phyloP scores from a whole-genome alignment of 2,113 vertebrate genomes.

The Rhabdomys dilectus region DNA sequence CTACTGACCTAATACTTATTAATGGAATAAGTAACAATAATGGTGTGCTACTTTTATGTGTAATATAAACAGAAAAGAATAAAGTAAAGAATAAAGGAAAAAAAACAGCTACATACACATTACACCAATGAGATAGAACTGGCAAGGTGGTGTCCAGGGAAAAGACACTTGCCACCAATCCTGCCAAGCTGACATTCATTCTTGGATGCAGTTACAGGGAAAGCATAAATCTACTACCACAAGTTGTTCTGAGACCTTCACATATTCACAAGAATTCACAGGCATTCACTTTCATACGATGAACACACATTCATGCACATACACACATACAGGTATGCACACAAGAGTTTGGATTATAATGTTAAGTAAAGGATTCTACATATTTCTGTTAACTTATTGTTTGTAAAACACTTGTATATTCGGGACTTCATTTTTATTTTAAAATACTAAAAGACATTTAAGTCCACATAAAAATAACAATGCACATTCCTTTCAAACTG shows the following conservation, averaged over 20 bases:
- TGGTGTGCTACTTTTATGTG: not conserved
- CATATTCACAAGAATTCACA: not conserved
- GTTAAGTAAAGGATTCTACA: not conserved
- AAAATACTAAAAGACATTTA: not conserved
- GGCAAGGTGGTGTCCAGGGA: too few relatives aligned
- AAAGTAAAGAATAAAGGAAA: not conserved
- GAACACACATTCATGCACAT: not conserved
- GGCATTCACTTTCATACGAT: not conserved
- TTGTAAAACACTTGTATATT: not conserved
- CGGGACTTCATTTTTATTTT: not conserved
- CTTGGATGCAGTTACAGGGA: not conserved
- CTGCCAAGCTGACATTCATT: not conserved
- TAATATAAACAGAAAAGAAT: not conserved
- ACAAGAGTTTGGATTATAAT: not conserved
- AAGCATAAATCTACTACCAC: not conserved
- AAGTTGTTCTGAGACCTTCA: not conserved
- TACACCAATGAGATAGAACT: not conserved
- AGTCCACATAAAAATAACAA: not conserved
- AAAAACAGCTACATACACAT: not conserved
- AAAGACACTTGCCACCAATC: not conserved
- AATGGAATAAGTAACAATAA: not conserved
- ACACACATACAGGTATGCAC: too few relatives aligned
- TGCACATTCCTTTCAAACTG: not conserved
- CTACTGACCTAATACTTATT: not conserved
- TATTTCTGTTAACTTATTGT: conserved; percentile 12